phyloP scores from a whole-genome alignment of 2,888 invertebrate genomes.

The Harpalus rufipes region DNA sequence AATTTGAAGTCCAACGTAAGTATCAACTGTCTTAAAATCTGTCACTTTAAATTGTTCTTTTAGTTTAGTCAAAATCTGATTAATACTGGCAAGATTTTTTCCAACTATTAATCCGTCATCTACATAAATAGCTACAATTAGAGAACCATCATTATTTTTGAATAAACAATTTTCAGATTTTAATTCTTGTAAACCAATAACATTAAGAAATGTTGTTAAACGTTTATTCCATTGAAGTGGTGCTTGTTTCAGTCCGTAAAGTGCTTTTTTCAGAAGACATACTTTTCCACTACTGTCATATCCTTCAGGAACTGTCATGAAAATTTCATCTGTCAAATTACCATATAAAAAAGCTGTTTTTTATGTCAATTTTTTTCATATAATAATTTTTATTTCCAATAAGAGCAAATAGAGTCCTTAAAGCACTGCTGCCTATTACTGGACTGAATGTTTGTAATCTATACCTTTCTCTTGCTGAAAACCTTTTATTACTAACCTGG shows the following conservation, averaged over 20 bases:
- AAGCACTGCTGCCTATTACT: constrained; percentile 10
- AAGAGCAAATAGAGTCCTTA: not conserved
- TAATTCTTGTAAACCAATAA: not conserved
- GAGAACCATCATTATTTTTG: not conserved
- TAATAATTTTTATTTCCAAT: not conserved
- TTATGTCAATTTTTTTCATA: constrained; percentile 3
- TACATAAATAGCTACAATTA: constrained; percentile 1
- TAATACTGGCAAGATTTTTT: not conserved
- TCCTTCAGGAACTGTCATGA: constrained; percentile 25
- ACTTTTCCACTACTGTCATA: not conserved
- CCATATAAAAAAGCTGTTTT: constrained; percentile 35
- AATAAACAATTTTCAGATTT: constrained; percentile 18
- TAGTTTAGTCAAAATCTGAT: not conserved
- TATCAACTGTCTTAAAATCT: constrained; percentile 11
- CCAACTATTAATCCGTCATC: constrained; percentile 15
- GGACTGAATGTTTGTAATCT: constrained; percentile 33
- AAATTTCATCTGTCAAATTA: constrained; percentile 7
- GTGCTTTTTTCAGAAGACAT: constrained; percentile 8
- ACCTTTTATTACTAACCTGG: constrained; percentile 23
- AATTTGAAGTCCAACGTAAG: not conserved
- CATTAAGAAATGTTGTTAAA: not conserved
- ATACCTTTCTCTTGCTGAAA: not conserved
- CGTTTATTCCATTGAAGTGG: not conserved
- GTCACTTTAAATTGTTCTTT: not conserved
- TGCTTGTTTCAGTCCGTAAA: not conserved